Evolutionary conservation across 2,113 vertebrate species (phyloP), one percentile per base, ranked within the genome.

Genomic region (Bufo gargarizans): DNA sequence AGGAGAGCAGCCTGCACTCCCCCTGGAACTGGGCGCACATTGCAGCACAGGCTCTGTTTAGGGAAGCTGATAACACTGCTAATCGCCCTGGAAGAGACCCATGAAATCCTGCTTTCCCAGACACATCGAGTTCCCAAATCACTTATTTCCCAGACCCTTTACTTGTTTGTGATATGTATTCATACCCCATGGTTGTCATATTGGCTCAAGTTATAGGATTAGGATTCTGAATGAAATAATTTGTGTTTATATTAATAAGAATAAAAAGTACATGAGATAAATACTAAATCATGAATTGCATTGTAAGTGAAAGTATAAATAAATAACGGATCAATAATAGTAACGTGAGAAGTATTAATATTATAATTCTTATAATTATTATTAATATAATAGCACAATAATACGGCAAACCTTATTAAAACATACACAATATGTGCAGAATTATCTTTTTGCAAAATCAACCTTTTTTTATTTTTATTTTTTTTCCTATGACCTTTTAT

Each of bases 71-170:
- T 79, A 79, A 86, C 5, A 67, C 1, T 0, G 20, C 58, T 82
- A 76, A 88, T 82, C 55, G 6, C 17, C 12, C 19, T 20, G 49
- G 53, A 55, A 82, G 50, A 63, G 71, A 63, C 55, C 79, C 6
- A 82, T 88, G 86, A 76, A 88, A 74, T 77, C 86, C 82, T 82
- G 33, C 77, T 81, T 59, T 45, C 43, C 78, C 55, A 81, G 78
- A 1, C 72, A 76, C 16, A 20, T 45, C 43, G 4, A 3, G 19
- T 47, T 49, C 72, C 17, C 45, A 8, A 50, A 19, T 19, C 14
- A 76, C 72, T 76, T 49, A 6, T 76, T 76, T 76, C 43, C 69
- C 45, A 20, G 45, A 74, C 2, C 71, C 4, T n/a, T 47, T 47
- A 47, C 16, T 2, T n/a, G 3, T 19, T 6, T 19, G 50, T 49